Evolutionary conservation across 2,888 invertebrate species (phyloP).

Genomic region (Drosophila subquinaria): DNA sequence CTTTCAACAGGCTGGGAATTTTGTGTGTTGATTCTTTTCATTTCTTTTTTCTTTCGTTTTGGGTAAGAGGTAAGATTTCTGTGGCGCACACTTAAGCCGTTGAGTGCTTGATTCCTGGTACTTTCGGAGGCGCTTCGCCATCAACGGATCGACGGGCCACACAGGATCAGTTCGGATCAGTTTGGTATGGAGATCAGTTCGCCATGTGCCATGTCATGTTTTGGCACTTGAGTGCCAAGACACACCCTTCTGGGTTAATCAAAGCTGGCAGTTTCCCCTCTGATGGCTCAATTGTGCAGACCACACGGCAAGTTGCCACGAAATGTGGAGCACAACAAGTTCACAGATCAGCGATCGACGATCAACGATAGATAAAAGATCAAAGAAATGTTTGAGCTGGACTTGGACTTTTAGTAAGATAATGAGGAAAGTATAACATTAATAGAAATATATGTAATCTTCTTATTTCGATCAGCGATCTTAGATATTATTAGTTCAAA

Average conservation of each 20-base stretch:
- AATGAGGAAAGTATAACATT: background rate
- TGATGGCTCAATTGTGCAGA: conserved; percentile 78
- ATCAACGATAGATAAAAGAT: background rate
- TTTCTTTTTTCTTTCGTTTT: conserved; percentile 11
- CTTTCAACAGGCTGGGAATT: conserved; percentile 20
- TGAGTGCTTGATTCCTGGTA: conserved; percentile 81
- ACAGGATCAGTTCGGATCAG: conserved; percentile 16
- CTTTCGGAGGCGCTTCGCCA: conserved; percentile 73
- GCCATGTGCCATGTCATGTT: conserved; percentile 73
- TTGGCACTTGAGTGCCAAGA: conserved; percentile 78
- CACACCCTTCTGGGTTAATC: conserved; percentile 75
- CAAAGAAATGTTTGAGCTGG: background rate
- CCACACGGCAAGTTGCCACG: conserved; percentile 71
- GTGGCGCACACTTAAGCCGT: conserved; percentile 83
- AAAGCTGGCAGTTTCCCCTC: conserved; percentile 65
- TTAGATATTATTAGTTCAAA: background rate
- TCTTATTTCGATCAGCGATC: background rate
- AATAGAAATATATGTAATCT: background rate
- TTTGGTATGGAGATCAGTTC: conserved; percentile 41
- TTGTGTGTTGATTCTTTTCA: background rate
- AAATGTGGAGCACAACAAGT: conserved; percentile 58
- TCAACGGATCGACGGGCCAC: conserved; percentile 65
- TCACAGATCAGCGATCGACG: conserved; percentile 7
- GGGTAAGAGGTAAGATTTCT: conserved; percentile 34
- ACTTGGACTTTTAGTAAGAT: background rate